Evolutionary conservation across 1,140 invertebrate genomes (phyloP).

Genomic region (Streblospio benedicti): DNA sequence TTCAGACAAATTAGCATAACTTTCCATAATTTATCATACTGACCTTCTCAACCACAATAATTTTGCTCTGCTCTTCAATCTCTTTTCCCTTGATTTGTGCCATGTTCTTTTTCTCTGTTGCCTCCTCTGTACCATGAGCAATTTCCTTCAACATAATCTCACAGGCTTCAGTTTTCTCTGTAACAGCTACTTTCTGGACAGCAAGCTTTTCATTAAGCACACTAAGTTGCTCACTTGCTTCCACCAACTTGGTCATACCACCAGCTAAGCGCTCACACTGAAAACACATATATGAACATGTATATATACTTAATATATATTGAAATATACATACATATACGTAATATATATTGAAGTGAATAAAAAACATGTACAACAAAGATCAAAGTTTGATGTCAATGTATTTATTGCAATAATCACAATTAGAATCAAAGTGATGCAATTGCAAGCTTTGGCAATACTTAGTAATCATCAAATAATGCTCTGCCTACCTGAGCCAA

Average conservation of each 20-base stretch:
- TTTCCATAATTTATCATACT: not conserved
- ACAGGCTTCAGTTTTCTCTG: slow-evolving; percentile 65
- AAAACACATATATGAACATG: slow-evolving; percentile 15
- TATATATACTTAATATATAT: not conserved
- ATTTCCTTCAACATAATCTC: slow-evolving; percentile 63
- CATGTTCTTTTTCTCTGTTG: slow-evolving; percentile 64
- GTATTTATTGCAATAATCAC: too few relatives aligned
- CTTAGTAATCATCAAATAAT: too few relatives aligned
- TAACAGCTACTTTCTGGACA: slow-evolving; percentile 66
- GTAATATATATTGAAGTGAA: too few relatives aligned
- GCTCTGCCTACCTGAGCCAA: slow-evolving; percentile 53
- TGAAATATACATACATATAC: not conserved
- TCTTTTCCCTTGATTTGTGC: slow-evolving; percentile 67
- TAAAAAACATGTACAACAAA: too few relatives aligned
- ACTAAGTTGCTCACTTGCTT: slow-evolving; percentile 64
- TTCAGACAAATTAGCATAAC: not conserved
- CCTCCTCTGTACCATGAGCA: slow-evolving; percentile 54
- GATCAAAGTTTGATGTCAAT: too few relatives aligned
- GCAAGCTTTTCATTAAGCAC: slow-evolving; percentile 65
- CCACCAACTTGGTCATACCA: slow-evolving; percentile 68
- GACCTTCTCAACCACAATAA: slow-evolving; percentile 67
- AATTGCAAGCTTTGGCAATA: too few relatives aligned
- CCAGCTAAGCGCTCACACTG: slow-evolving; percentile 60
- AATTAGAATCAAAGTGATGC: too few relatives aligned
- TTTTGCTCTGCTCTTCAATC: slow-evolving; percentile 66